These are phyloP conservation scores for Drosophila anomalipes DNA, from an alignment of 2,888 invertebrate genomes.

Conservation along the genomic window DNA sequence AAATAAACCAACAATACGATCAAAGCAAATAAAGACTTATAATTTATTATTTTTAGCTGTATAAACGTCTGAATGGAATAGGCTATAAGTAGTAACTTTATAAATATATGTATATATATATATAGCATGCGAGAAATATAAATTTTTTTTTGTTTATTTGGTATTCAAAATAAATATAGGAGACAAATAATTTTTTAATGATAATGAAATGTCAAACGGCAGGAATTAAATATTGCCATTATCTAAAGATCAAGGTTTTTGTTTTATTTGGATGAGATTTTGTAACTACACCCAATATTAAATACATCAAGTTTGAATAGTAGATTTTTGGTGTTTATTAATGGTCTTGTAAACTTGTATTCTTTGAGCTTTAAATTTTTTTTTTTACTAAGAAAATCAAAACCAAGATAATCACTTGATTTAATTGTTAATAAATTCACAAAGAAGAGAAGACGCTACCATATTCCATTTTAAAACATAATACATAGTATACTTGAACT, in stretches of 20 bases:
- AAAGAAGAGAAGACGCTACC: not conserved
- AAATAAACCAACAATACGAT: conserved; percentile 4
- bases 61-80: not conserved
- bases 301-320: not conserved
- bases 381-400: conserved; percentile 5
- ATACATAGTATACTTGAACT: conserved; percentile 23
- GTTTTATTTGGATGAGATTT: not conserved
- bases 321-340: no score
- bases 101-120: not conserved
- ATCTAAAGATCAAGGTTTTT: conserved; percentile 3
- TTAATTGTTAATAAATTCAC: conserved; percentile 7
- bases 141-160: not conserved
- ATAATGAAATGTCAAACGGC: not conserved
- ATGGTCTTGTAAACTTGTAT: not conserved
- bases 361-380: not conserved
- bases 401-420: conserved; percentile 13
- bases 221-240: not conserved
- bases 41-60: not conserved
- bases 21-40: not conserved
- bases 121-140: not conserved
- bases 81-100: conserved; percentile 1
- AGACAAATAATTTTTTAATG: not conserved
- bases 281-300: not conserved
- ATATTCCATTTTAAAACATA: conserved; percentile 19
- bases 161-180: not conserved